These are phyloP conservation scores for Drosophila subobscura DNA, from an alignment of 1,140 invertebrate genomes.

Conservation along the genomic window DNA sequence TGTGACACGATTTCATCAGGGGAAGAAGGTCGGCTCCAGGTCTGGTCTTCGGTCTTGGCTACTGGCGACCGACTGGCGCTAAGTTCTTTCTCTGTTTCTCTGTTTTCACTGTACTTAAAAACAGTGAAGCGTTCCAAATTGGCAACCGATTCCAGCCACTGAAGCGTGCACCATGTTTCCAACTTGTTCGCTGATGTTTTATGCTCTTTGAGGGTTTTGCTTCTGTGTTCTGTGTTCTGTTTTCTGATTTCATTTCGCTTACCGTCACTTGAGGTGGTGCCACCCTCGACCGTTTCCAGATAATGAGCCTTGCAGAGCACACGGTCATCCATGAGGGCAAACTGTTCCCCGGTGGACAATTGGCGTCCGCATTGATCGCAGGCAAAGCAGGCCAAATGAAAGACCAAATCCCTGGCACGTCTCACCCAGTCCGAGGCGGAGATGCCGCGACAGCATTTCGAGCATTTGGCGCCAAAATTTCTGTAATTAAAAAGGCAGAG, in stretches of 20 bases:
- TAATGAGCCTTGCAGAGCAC: conserved; percentile 98
- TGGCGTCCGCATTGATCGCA: conserved; percentile 99
- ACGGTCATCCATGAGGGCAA: conserved; percentile 95
- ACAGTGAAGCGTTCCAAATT: conserved; percentile 70
- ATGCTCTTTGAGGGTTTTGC: conserved; percentile 7
- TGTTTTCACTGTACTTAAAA: conserved; percentile 21
- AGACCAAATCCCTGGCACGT: conserved; percentile 95
- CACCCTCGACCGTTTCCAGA: conserved; percentile 95
- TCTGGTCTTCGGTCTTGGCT: neutral
- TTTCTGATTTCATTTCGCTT: conserved; percentile 65
- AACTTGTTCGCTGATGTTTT: conserved; percentile 37
- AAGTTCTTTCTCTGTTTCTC: conserved; percentile 16
- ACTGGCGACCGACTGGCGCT: conserved; percentile 71
- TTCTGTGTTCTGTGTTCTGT: conserved; percentile 1
- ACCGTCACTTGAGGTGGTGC: conserved; percentile 94
- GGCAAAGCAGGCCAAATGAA: conserved; percentile 99
- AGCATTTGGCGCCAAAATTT: conserved; percentile 97
- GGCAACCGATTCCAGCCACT: conserved; percentile 60
- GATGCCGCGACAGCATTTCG: conserved; percentile 96
- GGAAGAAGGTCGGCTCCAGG: no score
- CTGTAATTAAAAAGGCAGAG: conserved; percentile 86
- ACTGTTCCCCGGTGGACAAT: conserved; percentile 98
- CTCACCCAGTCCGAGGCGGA: conserved; percentile 98
- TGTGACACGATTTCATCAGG: conserved; percentile 79
- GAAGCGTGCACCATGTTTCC: conserved; percentile 63